Percentiles rank a stretch among this genome's conserved stretches.
These are phyloP conservation scores for Florisuga fusca DNA, from an alignment of 2,797 vertebrate genomes.

Conservation along the genomic window DNA sequence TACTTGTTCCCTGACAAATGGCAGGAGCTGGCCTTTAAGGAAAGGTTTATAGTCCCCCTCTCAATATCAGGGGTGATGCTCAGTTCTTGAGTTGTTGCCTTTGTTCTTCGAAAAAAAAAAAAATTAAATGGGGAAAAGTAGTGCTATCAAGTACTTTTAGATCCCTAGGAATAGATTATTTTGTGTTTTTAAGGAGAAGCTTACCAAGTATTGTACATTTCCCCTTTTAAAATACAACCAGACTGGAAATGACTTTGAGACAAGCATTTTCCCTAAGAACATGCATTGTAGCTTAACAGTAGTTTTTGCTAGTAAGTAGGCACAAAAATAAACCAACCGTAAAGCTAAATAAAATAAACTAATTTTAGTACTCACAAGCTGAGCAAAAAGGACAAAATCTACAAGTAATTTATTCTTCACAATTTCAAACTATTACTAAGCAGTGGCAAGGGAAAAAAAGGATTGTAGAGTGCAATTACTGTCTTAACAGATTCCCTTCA, in stretches of 20 bases:
- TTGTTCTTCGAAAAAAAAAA: neutral
- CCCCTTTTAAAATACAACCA: neutral
- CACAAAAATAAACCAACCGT: constrained; percentile 37
- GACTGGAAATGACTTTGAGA: neutral
- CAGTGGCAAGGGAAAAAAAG: neutral
- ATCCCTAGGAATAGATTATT: neutral
- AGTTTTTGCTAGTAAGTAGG: constrained; percentile 28
- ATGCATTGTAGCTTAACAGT: neutral
- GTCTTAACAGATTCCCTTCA: constrained; percentile 44
- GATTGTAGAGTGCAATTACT: constrained; percentile 20
- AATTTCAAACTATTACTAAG: constrained; percentile 52
- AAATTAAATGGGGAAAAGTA: neutral
- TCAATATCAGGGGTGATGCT: neutral
- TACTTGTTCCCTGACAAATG: constrained; percentile 3
- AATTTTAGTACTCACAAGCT: constrained; percentile 38
- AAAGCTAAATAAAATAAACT: constrained; percentile 51
- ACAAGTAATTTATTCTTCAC: constrained; percentile 46
- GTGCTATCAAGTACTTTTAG: neutral
- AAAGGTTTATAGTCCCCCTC: neutral
- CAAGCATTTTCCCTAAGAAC: neutral
- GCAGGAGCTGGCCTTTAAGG: constrained; percentile 15
- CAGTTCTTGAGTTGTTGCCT: neutral
- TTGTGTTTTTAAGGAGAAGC: neutral
- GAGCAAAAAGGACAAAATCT: constrained; percentile 15
- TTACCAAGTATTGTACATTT: neutral